Percentiles rank a stretch among this genome's conserved stretches.
Evolutionary conservation across 92 coral and sea anemone species (phyloP).

Genomic region (Palythoa heliodiscus): DNA sequence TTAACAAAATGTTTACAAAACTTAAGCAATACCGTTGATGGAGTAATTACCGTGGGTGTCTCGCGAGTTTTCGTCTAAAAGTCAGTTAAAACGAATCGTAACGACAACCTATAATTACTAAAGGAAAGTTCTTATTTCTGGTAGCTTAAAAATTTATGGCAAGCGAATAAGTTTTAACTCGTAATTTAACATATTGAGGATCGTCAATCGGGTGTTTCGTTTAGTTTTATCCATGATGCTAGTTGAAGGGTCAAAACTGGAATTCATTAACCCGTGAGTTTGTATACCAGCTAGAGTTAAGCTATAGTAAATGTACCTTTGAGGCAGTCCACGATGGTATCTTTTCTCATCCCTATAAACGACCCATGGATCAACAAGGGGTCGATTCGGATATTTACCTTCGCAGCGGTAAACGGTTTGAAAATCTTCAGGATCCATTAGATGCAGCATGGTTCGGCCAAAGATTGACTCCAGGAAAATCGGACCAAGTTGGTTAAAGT

Average conservation of each 20-base stretch:
- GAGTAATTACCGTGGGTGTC: no score
- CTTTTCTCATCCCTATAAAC: conserved; percentile 28
- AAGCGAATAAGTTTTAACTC: no score
- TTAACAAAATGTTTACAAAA: no score
- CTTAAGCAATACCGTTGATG: no score
- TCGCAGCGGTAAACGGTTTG: conserved; percentile 65
- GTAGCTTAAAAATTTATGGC: no score
- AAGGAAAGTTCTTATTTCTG: no score
- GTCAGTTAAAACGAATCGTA: no score
- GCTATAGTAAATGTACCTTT: conserved; percentile 7
- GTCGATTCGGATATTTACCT: conserved; percentile 66
- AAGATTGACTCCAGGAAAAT: conserved; percentile 59
- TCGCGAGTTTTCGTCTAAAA: no score
- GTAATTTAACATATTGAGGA: no score
- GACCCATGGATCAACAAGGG: conserved; percentile 41
- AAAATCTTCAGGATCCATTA: conserved; percentile 58
- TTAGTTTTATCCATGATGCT: background rate
- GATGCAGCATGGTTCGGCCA: conserved; percentile 46
- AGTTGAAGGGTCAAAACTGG: background rate
- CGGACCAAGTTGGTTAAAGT: conserved; percentile 65
- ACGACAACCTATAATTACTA: no score
- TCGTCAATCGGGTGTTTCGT: background rate
- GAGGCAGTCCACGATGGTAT: conserved; percentile 35
- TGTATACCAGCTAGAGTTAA: background rate
- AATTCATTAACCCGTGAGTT: background rate